Base-by-base conservation (phyloP, 2,888 invertebrate species). In the Dryobotodes eremita region DNA sequence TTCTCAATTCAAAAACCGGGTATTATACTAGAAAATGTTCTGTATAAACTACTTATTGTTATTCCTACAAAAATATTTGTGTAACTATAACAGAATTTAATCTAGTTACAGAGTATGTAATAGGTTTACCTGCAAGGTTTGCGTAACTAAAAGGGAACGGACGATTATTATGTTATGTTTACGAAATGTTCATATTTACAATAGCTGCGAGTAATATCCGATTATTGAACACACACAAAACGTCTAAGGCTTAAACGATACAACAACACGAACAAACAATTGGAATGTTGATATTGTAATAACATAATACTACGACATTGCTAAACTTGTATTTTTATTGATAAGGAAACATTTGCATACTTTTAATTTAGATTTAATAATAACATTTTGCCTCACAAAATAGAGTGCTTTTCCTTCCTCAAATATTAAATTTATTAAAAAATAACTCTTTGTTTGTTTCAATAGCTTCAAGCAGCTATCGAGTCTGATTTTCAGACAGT, bases 191-290 rank as follows among this genome's bases (percentile, higher is more conserved):
- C 0, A 50, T 68, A 26, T 77, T 71, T 65, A 65, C 57, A 82
- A 55, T 59, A 61, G 48, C 13, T 65, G 46, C 59, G 26, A 84
- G 23, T 50, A 59, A 73, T 79, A 83, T 64, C 61, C 46, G 46
- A 73, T 64, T 57, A 68, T 36, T 68, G 7, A 57, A 55, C 26
- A n/a, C 26, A 64, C 15, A 80, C n/a, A 57, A 66, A 68, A 59
- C 65, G 11, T 36, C 20, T 17, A 42, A 17, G 8, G 1, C n/a
- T n/a, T n/a, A 17, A 50, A 70, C 1, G 10, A 57, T 79, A 71
- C n/a, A n/a, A n/a, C 68, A n/a, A 71, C 46, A 26, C 20, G 55
- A 26, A 55, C 70, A 78, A 65, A 69, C 26, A 70, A 71, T 46
- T 13, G 4, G 5, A 77, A n/a, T 68, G 31, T 36, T n/a, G 65